phyloP scores from a whole-genome alignment of 2,888 invertebrate species.

The Himalopsyche tibetana region DNA sequence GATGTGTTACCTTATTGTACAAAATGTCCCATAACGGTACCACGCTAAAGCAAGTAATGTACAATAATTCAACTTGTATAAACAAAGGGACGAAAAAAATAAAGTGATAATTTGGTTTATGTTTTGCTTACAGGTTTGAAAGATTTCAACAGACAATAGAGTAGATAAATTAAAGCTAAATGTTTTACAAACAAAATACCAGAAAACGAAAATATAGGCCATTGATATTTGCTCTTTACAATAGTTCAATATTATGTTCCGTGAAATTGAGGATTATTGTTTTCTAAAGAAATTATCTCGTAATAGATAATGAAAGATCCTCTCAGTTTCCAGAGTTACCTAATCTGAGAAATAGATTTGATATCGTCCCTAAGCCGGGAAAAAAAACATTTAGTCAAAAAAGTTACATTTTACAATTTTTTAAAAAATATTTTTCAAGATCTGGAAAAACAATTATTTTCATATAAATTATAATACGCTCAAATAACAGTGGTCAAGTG shows the following conservation, averaged over 20 bases:
- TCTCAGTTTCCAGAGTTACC: no score
- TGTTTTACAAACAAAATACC: background rate
- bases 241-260: slow-evolving; percentile 53
- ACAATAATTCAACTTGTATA: background rate
- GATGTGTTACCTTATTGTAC: background rate
- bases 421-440: no score
- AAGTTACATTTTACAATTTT: no score
- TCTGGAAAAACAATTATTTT: no score
- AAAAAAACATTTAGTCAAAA: no score
- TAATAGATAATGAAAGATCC: no score
- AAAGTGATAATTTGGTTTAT: slow-evolving; percentile 48
- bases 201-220: slow-evolving; percentile 51
- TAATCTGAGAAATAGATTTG: no score
- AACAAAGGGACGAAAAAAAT: slow-evolving; percentile 42
- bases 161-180: background rate
- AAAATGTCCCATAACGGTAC: slow-evolving; percentile 44
- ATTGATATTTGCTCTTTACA: slow-evolving; percentile 47
- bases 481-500: no score
- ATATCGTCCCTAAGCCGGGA: no score
- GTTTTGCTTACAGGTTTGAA: slow-evolving; percentile 47
- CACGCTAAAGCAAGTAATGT: slow-evolving; percentile 46
- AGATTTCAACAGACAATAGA: background rate
- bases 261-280: slow-evolving; percentile 37
- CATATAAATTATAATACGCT: no score
- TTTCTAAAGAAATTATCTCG: no score